Evolutionary conservation across 2,113 vertebrate species (phyloP), one percentile per base, ranked within the genome.

Genomic region (Empidonax traillii): DNA sequence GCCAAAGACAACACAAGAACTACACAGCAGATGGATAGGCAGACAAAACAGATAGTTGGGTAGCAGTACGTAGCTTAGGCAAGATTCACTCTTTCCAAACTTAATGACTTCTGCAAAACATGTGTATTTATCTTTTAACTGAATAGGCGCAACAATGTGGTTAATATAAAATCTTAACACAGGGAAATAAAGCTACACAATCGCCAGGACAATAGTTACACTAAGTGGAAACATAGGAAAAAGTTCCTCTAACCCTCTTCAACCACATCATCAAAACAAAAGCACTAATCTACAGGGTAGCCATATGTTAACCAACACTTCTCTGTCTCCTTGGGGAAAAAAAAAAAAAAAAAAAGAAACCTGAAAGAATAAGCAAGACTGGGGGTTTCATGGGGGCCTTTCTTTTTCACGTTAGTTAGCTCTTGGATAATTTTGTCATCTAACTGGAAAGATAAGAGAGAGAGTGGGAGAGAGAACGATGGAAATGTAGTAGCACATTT

Each of bases 221-320:
- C 9, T 55, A 41, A 83, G 27, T 49, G 33, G 85, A 80, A 94
- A 53, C 19, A 21, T 3, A 47, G 21, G 58, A 8, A 95, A 66
- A 87, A 87, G 59, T 91, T 94, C 58, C 67, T 79, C 74, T 74
- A 92, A 93, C 55, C 46, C 63, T 35, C 43, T 89, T 94, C 33
- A 77, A 39, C 19, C 90, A 56, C 31, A 65, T 49, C 46, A 87
- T 52, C 67, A 92, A 90, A 96, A 94, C 58, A 90, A 95, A 93
- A 61, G 77, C 75, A 81, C 96, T 96, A 93, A 63, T 47, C 24
- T 84, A 78, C 77, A 66, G 0, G 0, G 33, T 20, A 86, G 61
- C 75, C 88, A 76, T 95, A 91, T 78, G 86, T 85, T 91, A 69
- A 72, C 31, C 49, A 73, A 59, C 14, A 63, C 16, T 68, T 30